Conservation (phyloP, 1,140 invertebrate genomes). For the Teleopsis dalmanni region DNA sequence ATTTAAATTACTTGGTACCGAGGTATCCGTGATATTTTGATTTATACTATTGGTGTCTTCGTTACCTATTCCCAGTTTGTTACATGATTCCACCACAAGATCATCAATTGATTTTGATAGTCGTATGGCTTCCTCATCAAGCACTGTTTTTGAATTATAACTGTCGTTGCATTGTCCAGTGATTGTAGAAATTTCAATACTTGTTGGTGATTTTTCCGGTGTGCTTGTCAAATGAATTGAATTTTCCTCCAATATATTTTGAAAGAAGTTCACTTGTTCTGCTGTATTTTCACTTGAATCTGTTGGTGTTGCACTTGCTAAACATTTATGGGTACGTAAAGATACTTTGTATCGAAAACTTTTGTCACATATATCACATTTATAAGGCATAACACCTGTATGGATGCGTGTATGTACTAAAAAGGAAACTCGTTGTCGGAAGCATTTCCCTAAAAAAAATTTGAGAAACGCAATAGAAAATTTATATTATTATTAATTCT, state of each 20-base stretch:
- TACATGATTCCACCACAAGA: slow-evolving; percentile 42
- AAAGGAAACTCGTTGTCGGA: slow-evolving; percentile 77
- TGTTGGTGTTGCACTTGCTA: slow-evolving; percentile 13
- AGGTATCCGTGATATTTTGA: no score
- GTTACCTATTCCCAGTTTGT: slow-evolving; percentile 39
- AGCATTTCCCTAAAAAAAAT: slow-evolving; percentile 66
- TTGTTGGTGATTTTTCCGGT: slow-evolving; percentile 17
- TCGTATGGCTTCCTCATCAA: slow-evolving; percentile 22
- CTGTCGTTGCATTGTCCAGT: slow-evolving; percentile 6
- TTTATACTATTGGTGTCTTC: slow-evolving; percentile 10
- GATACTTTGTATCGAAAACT: slow-evolving; percentile 80
- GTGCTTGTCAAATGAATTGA: background rate
- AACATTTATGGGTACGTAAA: slow-evolving; percentile 72
- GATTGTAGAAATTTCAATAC: slow-evolving; percentile 21
- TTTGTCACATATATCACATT: slow-evolving; percentile 72
- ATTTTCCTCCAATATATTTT: slow-evolving; percentile 30
- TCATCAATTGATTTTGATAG: slow-evolving; percentile 41
- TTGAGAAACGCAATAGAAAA: background rate
- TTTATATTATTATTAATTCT: background rate
- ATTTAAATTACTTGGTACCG: no score
- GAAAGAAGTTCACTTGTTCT: slow-evolving; percentile 26
- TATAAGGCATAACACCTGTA: slow-evolving; percentile 56
- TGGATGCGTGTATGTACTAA: slow-evolving; percentile 77
- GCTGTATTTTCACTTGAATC: background rate
- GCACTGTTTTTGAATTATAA: background rate